phyloP scores from a whole-genome alignment of 2,888 invertebrate genomes.

The Dinocampus coccinellae region DNA sequence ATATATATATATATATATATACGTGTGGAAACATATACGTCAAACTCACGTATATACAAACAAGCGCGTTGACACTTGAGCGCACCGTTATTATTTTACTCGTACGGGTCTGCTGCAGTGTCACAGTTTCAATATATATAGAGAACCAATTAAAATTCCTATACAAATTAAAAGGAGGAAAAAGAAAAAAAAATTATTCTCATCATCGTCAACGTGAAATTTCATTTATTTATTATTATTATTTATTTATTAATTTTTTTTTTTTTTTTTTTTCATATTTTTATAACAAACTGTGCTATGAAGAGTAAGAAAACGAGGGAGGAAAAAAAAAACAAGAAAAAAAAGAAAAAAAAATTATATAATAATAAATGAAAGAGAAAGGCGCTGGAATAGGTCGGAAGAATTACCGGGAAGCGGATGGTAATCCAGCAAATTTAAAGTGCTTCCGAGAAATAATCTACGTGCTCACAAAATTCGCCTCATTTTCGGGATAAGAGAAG shows the following conservation, averaged over 20 bases:
- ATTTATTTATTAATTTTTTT: not conserved
- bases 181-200: not conserved
- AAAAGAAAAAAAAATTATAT: no score
- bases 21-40: not conserved
- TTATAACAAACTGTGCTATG: no score
- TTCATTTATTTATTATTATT: not conserved
- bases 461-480: slow-evolving; percentile 22
- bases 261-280: no score
- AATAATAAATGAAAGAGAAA: not conserved
- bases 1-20: not conserved
- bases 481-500: slow-evolving; percentile 15
- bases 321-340: no score
- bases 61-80: slow-evolving; percentile 25
- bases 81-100: not conserved
- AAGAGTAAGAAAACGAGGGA: no score
- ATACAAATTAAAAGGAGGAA: not conserved
- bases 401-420: not conserved
- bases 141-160: slow-evolving; percentile 13
- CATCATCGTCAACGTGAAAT: not conserved
- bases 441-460: slow-evolving; percentile 19
- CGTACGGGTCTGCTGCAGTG: not conserved
- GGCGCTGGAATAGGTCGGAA: not conserved
- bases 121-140: slow-evolving; percentile 3
- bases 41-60: not conserved
- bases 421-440: not conserved